Base-by-base conservation (phyloP, 53 echinoderm and acorn worm species). In the Zoroaster sp. region DNA sequence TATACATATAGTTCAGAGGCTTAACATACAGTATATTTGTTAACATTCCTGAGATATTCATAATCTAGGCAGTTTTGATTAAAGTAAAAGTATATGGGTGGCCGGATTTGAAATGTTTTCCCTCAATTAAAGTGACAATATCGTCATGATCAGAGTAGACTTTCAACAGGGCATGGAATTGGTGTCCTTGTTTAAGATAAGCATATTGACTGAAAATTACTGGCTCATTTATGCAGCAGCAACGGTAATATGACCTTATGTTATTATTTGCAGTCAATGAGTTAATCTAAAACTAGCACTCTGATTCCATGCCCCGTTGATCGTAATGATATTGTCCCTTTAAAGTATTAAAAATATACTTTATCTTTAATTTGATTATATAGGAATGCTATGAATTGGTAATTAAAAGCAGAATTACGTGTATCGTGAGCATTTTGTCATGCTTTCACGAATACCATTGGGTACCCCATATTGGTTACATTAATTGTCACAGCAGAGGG, bases 31-130 rank as follows among this genome's bases (percentile, higher is more conserved):
- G 68, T 67, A 81, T 38, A 81, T 42, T 66, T 9, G 66, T 67
- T 79, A 79, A 63, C 55, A 79, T 79, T 79, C 79, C 79, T 5
- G 25, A 3, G 17, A 55, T 79, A 65, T 41, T 42, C n/a, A 73
- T 40, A 73, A 40, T 73, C 40, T 42, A 42, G 20, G 13, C n/a
- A 14, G 21, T n/a, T 30, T 6, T 15, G 6, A 36, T 35, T 65
- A 65, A 25, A 65, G 66, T 6, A 25, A 2, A 47, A 4, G 47
- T 76, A 17, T 76, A 49, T 35, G 52, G 76, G 76, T 51, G 76
- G 49, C 7, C 46, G 36, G 69, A 20, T 69, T n/a, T n/a, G n/a
- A n/a, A n/a, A 66, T 69, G 35, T 69, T 35, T 35, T 65, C 15
- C 33, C 36, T 36, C 33, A 35, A 69, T 69, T 10, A 14, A 69